Evolutionary conservation across 2,888 invertebrate species (phyloP).

Genomic region (Poecilus cupreus): DNA sequence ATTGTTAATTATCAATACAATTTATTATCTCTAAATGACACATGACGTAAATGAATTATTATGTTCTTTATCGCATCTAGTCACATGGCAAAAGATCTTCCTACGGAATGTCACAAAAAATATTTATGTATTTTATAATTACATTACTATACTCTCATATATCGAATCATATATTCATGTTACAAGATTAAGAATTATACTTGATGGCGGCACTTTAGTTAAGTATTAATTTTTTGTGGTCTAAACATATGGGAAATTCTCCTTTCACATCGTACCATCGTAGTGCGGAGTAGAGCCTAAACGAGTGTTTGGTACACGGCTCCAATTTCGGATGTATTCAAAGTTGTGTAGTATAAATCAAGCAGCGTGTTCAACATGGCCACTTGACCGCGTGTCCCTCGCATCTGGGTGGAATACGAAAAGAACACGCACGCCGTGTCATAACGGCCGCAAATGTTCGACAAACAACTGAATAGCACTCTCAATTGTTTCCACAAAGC

Average conservation of each 20-base stretch:
- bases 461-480: constrained; percentile 6
- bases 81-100: neutral
- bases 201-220: neutral
- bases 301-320: neutral
- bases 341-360: constrained; percentile 47
- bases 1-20: neutral
- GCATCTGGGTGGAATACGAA: constrained; percentile 18
- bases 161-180: too few species aligned
- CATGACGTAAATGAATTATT: neutral
- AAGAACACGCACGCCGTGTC: constrained; percentile 32
- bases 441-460: constrained; percentile 2
- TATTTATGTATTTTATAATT: constrained; percentile 3
- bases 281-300: neutral
- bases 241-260: neutral
- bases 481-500: neutral
- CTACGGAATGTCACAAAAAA: constrained; percentile 3
- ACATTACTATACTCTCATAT: neutral
- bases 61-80: neutral
- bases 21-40: neutral
- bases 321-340: constrained; percentile 47
- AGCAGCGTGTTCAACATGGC: constrained; percentile 44
- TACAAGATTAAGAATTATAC: neutral
- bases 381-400: constrained; percentile 35
- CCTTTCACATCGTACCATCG: neutral
- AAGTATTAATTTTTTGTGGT: constrained; percentile 8